Conservation (phyloP, 2,113 vertebrate species). For the Cebidichthys violaceus region DNA sequence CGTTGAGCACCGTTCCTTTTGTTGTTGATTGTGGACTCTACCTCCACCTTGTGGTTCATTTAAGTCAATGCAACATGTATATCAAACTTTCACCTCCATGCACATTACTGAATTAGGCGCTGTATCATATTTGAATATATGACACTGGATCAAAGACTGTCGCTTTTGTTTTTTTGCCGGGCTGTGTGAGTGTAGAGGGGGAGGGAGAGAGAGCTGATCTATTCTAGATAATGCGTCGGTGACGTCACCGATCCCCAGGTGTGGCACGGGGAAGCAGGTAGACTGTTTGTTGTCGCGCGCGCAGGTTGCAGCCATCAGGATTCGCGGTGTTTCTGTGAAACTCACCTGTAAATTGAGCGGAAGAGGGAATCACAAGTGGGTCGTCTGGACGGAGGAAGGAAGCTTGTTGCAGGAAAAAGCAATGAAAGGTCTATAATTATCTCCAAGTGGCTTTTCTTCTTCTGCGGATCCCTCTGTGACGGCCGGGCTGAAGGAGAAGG, state of each 20-base stretch:
- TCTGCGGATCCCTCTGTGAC: constrained; percentile 3
- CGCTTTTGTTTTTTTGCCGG: too few relatives aligned
- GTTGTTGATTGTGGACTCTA: neutral
- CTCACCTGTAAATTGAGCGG: neutral
- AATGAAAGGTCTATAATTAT: constrained; percentile 72
- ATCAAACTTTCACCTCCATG: neutral
- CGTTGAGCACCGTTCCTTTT: neutral
- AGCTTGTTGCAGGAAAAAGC: constrained; percentile 58
- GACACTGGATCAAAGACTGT: neutral
- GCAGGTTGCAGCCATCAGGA: neutral
- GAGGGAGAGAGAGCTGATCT: too few relatives aligned
- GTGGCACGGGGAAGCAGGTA: constrained; percentile 68
- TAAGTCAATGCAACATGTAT: neutral
- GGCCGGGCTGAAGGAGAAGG: constrained; percentile 3
- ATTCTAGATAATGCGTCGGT: neutral
- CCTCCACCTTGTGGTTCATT: neutral
- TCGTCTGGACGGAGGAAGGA: constrained; percentile 71
- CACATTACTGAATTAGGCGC: neutral
- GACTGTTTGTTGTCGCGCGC: neutral
- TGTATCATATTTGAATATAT: neutral
- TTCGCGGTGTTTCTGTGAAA: neutral
- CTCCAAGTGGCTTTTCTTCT: neutral
- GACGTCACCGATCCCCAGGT: constrained; percentile 77
- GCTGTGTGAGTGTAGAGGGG: too few relatives aligned
- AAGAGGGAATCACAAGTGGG: neutral